Base-by-base conservation (phyloP, 2,888 invertebrate species). In the Gryllus longicercus region DNA sequence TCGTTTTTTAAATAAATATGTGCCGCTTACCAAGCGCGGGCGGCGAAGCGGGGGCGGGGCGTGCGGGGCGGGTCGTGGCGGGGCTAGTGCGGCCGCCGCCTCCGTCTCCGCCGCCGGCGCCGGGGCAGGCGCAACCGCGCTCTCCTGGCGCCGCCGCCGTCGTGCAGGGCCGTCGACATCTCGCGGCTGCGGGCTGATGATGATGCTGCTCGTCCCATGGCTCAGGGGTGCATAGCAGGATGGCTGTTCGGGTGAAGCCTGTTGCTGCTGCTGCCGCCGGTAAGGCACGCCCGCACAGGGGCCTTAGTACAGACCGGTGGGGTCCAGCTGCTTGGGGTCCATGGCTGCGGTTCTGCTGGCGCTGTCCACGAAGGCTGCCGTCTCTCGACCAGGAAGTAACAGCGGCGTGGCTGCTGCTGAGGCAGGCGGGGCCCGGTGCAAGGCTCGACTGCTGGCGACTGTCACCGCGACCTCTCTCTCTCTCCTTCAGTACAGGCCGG, bases 401-500 rank as follows among this genome's bases (percentile, higher is more conserved):
- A 63, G 63, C 63, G 63, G 76, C 76, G 18, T 23, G 76, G 18
- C 74, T n/a, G 49, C 16, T 38, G 21, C 63, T 50, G n/a, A 16
- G 78, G 78, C 78, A 25, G 63, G 21, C 63, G 63, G 25, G 25
- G n/a, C 38, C 38, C 38, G 38, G 38, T 38, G 8, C 38, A 38
- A 38, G 38, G n/a, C 76, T 16, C 38, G 16, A 23, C 16, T 14
- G 16, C 76, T 23, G 16, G n/a, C 51, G 21, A 23, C 18, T 10
- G 78, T 16, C 77, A n/a, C 16, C 51, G 23, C 51, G 78, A 23
- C 25, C 51, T 77, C 49, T 14, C 49, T 23, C 51, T 63, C 79
- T 77, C 49, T 23, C 51, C 25, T 77, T 77, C 77, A 79, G 79
- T 79, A 79, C 63, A 79, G 77, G n/a, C 79, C 79, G 38, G 79